Conservation (phyloP, 2,113 vertebrate genomes). For the Diphyllodes magnificus region DNA sequence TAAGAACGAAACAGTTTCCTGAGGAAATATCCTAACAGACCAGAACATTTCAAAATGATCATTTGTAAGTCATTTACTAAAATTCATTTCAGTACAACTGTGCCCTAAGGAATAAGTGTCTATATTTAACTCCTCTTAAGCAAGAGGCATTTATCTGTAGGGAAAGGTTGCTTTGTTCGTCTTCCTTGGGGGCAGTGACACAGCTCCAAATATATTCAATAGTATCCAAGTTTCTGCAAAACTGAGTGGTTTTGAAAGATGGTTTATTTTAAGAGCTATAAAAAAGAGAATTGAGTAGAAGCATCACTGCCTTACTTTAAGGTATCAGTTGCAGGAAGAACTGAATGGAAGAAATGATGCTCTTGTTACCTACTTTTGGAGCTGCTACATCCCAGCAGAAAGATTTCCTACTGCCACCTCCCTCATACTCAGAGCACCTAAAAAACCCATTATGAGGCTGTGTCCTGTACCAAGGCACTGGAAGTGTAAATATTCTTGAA, state of each 20-base stretch:
- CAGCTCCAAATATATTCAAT: neutral
- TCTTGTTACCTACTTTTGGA: neutral
- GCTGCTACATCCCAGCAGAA: neutral
- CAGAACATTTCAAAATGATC: neutral
- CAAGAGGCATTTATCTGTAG: neutral
- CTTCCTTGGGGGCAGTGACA: neutral
- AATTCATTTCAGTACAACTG: neutral
- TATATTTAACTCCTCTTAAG: constrained; percentile 30
- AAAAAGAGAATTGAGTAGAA: neutral
- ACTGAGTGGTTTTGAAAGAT: neutral
- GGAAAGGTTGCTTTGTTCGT: neutral
- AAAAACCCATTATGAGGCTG: neutral
- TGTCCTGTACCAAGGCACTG: neutral
- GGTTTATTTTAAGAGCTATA: neutral
- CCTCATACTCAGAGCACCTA: neutral
- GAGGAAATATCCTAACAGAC: neutral
- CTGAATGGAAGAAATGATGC: neutral
- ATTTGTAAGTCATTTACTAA: constrained; percentile 5
- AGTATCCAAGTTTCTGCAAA: neutral
- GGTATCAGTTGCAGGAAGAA: neutral
- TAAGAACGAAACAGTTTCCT: neutral
- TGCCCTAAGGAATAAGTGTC: constrained; percentile 2
- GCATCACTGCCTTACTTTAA: neutral
- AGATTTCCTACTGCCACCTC: neutral
- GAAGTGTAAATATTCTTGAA: neutral